Evolutionary conservation across 2,797 vertebrate species (phyloP).

Genomic region (Petrocephalus sullivani): DNA sequence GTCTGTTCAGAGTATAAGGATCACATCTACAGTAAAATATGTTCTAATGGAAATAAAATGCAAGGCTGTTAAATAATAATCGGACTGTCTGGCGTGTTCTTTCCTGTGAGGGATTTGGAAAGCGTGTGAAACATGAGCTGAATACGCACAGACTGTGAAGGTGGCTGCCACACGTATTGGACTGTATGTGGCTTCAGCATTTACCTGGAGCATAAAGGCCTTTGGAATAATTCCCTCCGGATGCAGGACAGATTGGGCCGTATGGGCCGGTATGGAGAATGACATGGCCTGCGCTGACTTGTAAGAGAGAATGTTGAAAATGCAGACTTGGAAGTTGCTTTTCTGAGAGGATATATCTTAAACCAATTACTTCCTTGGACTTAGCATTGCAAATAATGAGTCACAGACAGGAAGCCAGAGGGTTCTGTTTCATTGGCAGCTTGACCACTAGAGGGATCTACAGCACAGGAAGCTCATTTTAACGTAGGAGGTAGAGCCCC

Average conservation of each 20-base stretch:
- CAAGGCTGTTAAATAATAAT: slow-evolving; percentile 63
- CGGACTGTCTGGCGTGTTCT: slow-evolving; percentile 46
- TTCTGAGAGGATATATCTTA: neutral
- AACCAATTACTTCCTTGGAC: neutral
- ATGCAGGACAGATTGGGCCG: neutral
- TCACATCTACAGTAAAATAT: slow-evolving; percentile 75
- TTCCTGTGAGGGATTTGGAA: slow-evolving; percentile 23
- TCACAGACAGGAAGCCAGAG: neutral
- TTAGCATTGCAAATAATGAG: neutral
- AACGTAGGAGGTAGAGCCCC: no score
- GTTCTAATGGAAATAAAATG: slow-evolving; percentile 80
- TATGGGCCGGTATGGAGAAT: neutral
- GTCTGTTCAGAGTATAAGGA: slow-evolving; percentile 76
- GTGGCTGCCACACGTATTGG: neutral
- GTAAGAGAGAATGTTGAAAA: neutral
- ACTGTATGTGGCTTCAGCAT: neutral
- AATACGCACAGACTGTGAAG: neutral
- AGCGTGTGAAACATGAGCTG: neutral
- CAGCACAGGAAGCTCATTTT: neutral
- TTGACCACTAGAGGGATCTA: slow-evolving; percentile 3
- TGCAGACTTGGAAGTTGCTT: neutral
- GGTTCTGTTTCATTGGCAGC: neutral
- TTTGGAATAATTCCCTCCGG: neutral
- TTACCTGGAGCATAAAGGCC: neutral
- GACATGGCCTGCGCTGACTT: neutral